phyloP scores from a whole-genome alignment of 2,888 invertebrate genomes.

The Drosophila rellima region DNA sequence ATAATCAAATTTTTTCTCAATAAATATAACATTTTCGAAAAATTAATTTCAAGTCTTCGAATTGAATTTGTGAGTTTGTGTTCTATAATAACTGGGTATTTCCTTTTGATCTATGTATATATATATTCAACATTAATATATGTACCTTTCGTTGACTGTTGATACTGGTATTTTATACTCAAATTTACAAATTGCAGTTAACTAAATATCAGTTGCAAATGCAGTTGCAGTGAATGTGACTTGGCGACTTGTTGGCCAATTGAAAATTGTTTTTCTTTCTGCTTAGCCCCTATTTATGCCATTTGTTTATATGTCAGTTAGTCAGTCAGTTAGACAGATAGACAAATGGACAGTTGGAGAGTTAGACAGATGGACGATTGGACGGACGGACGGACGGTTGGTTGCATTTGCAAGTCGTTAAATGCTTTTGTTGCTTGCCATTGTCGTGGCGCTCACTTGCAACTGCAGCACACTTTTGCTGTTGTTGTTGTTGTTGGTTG shows the following conservation, averaged over 20 bases:
- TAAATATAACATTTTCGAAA: too few species aligned
- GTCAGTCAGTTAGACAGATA: constrained; percentile 25
- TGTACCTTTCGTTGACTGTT: too few species aligned
- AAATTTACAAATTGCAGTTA: neutral
- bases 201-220: neutral
- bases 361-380: neutral
- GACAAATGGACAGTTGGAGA: constrained; percentile 2
- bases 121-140: too few species aligned
- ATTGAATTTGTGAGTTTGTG: too few species aligned
- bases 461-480: constrained; percentile 41
- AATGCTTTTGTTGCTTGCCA: constrained; percentile 72
- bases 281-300: constrained; percentile 38
- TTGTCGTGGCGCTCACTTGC: constrained; percentile 42
- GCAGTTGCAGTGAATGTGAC: constrained; percentile 24
- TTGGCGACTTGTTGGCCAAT: constrained; percentile 21
- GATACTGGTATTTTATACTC: too few species aligned
- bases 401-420: constrained; percentile 78
- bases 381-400: constrained; percentile 3
- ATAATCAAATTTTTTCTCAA: too few species aligned
- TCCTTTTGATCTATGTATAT: too few species aligned
- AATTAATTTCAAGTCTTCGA: too few species aligned
- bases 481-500: constrained; percentile 10
- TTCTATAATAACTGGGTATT: too few species aligned
- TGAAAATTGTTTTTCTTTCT: constrained; percentile 2
- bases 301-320: constrained; percentile 69